Evolutionary conservation across 2,113 vertebrate species (phyloP).

Genomic region (Todiramphus chloris): DNA sequence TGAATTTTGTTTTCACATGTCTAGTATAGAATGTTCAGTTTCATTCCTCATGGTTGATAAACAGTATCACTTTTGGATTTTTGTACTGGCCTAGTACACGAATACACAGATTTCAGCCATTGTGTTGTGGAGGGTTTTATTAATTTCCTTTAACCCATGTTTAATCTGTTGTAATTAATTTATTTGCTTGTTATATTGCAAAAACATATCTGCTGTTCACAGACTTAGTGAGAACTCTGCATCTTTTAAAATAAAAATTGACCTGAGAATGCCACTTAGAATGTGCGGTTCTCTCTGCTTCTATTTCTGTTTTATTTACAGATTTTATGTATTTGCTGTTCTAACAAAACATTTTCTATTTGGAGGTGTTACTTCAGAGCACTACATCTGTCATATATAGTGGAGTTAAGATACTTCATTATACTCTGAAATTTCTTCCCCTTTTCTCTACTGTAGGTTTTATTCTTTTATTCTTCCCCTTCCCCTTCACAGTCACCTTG

Average conservation of each 20-base stretch:
- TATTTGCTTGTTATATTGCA: neutral
- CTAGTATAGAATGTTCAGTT: neutral
- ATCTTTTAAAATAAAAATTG: neutral
- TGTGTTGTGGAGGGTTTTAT: neutral
- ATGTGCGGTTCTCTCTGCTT: neutral
- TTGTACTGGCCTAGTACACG: neutral
- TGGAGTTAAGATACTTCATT: neutral
- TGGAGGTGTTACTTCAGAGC: neutral
- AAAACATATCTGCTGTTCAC: neutral
- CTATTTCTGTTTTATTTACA: neutral
- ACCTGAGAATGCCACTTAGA: neutral
- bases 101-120: neutral
- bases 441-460: neutral
- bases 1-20: neutral
- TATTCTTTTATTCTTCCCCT: neutral
- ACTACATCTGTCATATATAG: neutral
- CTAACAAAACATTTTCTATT: neutral
- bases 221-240: neutral
- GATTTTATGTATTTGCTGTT: neutral
- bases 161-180: neutral
- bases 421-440: neutral
- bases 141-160: neutral
- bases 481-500: conserved; percentile 39
- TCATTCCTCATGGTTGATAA: neutral
- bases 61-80: neutral